These are phyloP conservation scores for Tachyglossus aculeatus DNA, from an alignment of 2,797 vertebrate species.

Conservation along the genomic window DNA sequence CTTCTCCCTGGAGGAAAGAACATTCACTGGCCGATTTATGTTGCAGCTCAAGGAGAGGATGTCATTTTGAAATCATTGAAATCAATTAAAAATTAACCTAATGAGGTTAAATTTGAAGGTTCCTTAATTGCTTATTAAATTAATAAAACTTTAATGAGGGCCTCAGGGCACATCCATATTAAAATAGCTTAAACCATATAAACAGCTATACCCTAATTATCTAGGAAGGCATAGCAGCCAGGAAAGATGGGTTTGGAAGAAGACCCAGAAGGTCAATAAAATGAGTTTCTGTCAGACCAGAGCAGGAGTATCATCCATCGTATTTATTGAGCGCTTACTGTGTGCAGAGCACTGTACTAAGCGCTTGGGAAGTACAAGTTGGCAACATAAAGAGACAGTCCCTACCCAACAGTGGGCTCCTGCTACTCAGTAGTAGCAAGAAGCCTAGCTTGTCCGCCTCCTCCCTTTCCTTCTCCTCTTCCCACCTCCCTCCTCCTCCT, in stretches of 20 bases:
- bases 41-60: constrained; percentile 24
- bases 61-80: constrained; percentile 44
- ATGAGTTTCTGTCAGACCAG: too few relatives aligned
- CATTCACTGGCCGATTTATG: neutral
- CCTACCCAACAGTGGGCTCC: too few relatives aligned
- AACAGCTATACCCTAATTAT: constrained; percentile 49
- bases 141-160: constrained; percentile 52
- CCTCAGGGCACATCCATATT: constrained; percentile 37
- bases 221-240: constrained; percentile 9
- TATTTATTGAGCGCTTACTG: too few relatives aligned
- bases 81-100: constrained; percentile 59
- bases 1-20: neutral
- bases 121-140: constrained; percentile 60
- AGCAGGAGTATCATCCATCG: too few relatives aligned
- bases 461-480: too few relatives aligned
- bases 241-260: constrained; percentile 35
- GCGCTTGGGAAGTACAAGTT: too few relatives aligned
- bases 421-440: too few relatives aligned
- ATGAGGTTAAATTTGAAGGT: constrained; percentile 39
- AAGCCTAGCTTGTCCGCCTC: too few relatives aligned
- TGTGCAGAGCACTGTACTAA: too few relatives aligned
- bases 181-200: constrained; percentile 53
- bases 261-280: constrained; percentile 5
- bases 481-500: too few relatives aligned
- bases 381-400: too few relatives aligned